A percentile compares a stretch with the other conserved stretches of the same genome.
Evolutionary conservation across 1,140 invertebrate species (phyloP).

Genomic region (Diorhabda carinulata): DNA sequence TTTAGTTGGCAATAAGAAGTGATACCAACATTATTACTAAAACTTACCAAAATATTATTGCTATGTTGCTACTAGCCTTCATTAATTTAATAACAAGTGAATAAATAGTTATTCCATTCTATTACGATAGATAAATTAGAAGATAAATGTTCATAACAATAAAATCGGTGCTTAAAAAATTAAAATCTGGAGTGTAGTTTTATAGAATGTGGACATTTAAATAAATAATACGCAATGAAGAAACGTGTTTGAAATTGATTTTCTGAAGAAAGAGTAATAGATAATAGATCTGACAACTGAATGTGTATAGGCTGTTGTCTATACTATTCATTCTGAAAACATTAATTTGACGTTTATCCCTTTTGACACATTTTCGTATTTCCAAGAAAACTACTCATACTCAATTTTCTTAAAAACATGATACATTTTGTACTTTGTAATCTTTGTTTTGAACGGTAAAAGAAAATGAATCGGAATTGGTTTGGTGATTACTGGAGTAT

Average conservation of each 20-base stretch:
- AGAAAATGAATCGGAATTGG: neutral
- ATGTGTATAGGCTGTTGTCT: neutral
- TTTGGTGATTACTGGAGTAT: neutral
- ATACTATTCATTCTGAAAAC: slow-evolving; percentile 10
- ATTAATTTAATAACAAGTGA: no score
- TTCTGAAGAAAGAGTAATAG: no score
- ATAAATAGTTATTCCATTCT: no score
- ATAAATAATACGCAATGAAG: no score
- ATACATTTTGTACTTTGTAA: neutral
- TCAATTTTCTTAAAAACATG: neutral
- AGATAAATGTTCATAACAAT: no score
- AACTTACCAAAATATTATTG: neutral
- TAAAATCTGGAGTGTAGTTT: no score
- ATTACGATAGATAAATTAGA: no score
- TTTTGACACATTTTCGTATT: slow-evolving; percentile 8
- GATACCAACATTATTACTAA: neutral
- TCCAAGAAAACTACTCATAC: slow-evolving; percentile 5
- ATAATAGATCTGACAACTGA: neutral
- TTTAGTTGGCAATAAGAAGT: neutral
- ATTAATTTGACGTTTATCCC: neutral
- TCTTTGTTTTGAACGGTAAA: neutral
- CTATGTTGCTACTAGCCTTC: neutral
- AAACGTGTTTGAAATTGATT: no score
- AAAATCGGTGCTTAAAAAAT: no score
- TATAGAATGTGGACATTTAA: no score